Evolutionary conservation across 2,113 vertebrate genomes (phyloP), one percentile per base, ranked within the genome.

Genomic region (Brachyhypopomus gauderio): DNA sequence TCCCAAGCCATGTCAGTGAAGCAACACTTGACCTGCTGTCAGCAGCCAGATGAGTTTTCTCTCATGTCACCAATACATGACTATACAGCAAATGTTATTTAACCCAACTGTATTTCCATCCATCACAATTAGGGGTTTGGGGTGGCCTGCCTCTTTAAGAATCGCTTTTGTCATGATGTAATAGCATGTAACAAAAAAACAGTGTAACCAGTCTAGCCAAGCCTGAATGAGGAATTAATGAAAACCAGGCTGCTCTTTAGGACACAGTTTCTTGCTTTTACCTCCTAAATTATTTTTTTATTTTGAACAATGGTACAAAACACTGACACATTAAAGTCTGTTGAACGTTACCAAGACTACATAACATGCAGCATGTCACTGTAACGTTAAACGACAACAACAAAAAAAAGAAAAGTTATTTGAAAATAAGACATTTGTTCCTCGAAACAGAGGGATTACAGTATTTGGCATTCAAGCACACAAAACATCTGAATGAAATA

Each of bases 381-480:
- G 89, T 79, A 90, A 70, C 84, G 9, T 52, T 12, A 52, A 52
- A 52, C 30, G 3, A 30, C 30, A 30, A 30, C 30, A 30, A 89
- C 87, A 86, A 86, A 88, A 89, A 88, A 84, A 79, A 84, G 72
- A 45, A 45, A 45, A 78, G 80, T 88, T 90, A 91, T 85, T 85
- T 45, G 23, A 87, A 88, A 84, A 82, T 58, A 83, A 84, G 69
- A 92, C 82, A 79, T 89, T 70, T 70, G 81, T 88, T 90, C 84
- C 79, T 92, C 88, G 83, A 90, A 90, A 89, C 84, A 85, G 88
- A 91, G 89, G 85, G 84, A 91, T 90, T 89, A 92, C 91, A 89
- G 84, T 91, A 90, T 93, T 93, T 92, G 92, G 92, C 91, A 90
- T 92, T 84, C 88, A 81, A 92, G 88, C 90, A 93, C 91, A 90